A percentile compares a stretch with the other conserved stretches of the same genome.
These are phyloP conservation scores for Netelia virgata DNA, from an alignment of 2,888 invertebrate species.

Conservation along the genomic window DNA sequence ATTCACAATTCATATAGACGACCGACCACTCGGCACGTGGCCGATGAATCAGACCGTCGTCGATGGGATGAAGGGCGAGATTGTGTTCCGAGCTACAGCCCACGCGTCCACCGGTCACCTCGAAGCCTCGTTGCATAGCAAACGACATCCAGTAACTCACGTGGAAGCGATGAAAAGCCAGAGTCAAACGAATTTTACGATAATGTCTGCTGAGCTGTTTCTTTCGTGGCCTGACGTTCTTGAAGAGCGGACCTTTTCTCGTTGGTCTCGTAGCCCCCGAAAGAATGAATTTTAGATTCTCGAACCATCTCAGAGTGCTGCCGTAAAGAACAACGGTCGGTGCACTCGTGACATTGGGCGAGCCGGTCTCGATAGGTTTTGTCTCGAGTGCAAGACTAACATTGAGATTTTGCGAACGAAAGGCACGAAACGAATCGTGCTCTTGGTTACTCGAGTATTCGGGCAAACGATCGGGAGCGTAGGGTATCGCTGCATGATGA, in stretches of 20 bases:
- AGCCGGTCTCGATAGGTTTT: slow-evolving; percentile 84
- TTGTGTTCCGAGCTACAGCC: slow-evolving; percentile 93
- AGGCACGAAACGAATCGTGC: slow-evolving; percentile 98
- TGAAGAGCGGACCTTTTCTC: slow-evolving; percentile 95
- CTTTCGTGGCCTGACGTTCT: slow-evolving; percentile 93
- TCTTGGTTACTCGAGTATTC: slow-evolving; percentile 98
- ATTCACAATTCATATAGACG: slow-evolving; percentile 96
- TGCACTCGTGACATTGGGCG: slow-evolving; percentile 84
- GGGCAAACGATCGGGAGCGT: slow-evolving; percentile 97
- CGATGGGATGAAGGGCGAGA: slow-evolving; percentile 90
- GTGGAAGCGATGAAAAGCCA: slow-evolving; percentile 94
- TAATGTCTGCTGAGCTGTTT: slow-evolving; percentile 97
- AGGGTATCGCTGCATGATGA: slow-evolving; percentile 97
- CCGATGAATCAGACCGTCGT: slow-evolving; percentile 93
- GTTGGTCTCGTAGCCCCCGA: slow-evolving; percentile 98
- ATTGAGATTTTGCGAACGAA: slow-evolving; percentile 94
- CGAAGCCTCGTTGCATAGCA: slow-evolving; percentile 96
- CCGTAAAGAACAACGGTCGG: slow-evolving; percentile 95
- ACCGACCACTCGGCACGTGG: slow-evolving; percentile 96
- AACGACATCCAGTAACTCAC: slow-evolving; percentile 99
- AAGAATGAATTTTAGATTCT: slow-evolving; percentile 96
- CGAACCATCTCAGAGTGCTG: slow-evolving; percentile 98
- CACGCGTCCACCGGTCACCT: slow-evolving; percentile 92
- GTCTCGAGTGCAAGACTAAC: slow-evolving; percentile 93
- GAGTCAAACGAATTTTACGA: slow-evolving; percentile 93